Conservation (phyloP, 1,140 invertebrate genomes). For the Nephila pilipes region DNA sequence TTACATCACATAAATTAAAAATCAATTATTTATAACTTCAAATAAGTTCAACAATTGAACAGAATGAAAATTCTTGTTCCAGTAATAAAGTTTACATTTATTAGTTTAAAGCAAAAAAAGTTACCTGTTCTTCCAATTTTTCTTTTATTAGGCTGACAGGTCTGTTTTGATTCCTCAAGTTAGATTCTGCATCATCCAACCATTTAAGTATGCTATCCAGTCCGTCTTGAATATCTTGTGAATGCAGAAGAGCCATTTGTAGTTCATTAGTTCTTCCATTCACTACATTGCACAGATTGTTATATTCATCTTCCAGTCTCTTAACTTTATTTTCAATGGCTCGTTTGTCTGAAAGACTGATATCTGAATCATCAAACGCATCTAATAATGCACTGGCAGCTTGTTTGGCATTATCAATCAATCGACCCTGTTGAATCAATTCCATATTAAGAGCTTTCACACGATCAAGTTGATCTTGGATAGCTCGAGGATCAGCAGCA, state of each 20-base stretch:
- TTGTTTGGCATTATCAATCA: conserved; percentile 90
- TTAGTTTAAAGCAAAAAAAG: background rate
- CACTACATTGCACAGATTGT: conserved; percentile 87
- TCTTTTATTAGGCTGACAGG: conserved; percentile 94
- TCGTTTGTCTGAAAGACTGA: conserved; percentile 88
- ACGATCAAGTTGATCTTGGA: conserved; percentile 92
- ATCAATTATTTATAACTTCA: too few species aligned
- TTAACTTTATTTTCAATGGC: conserved; percentile 90
- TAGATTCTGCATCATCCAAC: conserved; percentile 91
- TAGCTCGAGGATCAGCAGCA: conserved; percentile 91
- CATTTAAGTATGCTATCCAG: conserved; percentile 91
- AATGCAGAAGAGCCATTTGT: conserved; percentile 93
- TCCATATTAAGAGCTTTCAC: conserved; percentile 93
- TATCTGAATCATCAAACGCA: conserved; percentile 87
- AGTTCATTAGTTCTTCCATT: conserved; percentile 90
- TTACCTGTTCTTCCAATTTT: conserved; percentile 89
- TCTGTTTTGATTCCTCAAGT: conserved; percentile 87
- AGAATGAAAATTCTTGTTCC: too few species aligned
- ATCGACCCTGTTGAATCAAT: conserved; percentile 90
- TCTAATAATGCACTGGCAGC: conserved; percentile 87
- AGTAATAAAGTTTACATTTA: too few species aligned
- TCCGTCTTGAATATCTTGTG: conserved; percentile 96
- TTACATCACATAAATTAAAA: too few species aligned
- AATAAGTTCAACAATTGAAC: too few species aligned
- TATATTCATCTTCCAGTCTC: conserved; percentile 89